Evolutionary conservation across 2,113 vertebrate genomes (phyloP), one percentile per base, ranked within the genome.

Genomic region (Aythya baeri): DNA sequence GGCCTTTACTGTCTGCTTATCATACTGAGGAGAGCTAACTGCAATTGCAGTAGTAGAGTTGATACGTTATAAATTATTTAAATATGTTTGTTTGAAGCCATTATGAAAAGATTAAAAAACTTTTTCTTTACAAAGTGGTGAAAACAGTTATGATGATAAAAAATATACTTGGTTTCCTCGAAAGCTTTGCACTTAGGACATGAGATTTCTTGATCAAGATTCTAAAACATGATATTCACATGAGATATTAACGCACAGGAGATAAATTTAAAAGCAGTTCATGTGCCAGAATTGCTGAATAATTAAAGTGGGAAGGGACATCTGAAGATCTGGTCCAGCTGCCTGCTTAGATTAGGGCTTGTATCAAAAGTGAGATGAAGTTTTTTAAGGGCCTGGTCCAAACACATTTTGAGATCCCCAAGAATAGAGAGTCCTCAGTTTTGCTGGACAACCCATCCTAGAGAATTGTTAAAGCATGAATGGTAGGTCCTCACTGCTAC

Each of bases 51-150:
- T 27, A n/a, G 27, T 57, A 74, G 36, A 82, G 29, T 62, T 91
- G 57, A 22, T 76, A 50, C 1, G 0, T 72, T 91, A 86, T 78
- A 87, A 96, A 93, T 91, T 61, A 73, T 94, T 94, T 34, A 95
- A 21, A 41, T 80, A 7, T 26, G 6, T 36, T 88, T 95, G 91
- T 46, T 70, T 92, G 26, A 76, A 87, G 17, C 7, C 1, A 4
- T 91, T 91, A 76, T 83, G 62, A 92, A 89, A 80, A 2, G 18
- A 58, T 26, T 91, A 41, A 44, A 65, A 80, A 84, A 2, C 11
- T 43, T 44, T 71, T 77, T 63, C 5, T 17, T 93, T 74, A 74
- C 2, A 11, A 70, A 83, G 9, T 38, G 4, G 5, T 73, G 57
- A 63, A 91, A 89, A 41, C 73, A 13, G 4, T 83, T 77, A 58